A percentile compares a stretch with the other conserved stretches of the same genome.
Evolutionary conservation across 1,140 invertebrate genomes (phyloP).

Genomic region (Lasioglossum baleicum): DNA sequence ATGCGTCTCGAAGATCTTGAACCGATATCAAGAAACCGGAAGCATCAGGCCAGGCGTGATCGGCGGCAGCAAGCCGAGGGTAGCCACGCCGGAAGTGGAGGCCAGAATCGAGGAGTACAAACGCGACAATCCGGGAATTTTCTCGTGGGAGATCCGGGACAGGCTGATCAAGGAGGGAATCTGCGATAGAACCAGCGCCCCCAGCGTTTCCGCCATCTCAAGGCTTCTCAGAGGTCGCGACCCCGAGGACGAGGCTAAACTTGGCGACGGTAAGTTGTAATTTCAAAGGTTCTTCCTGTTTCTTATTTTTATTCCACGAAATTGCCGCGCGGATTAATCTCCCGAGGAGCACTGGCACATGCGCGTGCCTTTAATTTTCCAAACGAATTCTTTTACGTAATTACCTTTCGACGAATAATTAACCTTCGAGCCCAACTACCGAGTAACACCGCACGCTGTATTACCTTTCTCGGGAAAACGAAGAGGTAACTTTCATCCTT

Average conservation of each 20-base stretch:
- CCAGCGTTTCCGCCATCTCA: conserved; percentile 91
- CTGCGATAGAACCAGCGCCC: conserved; percentile 89
- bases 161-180: conserved; percentile 90
- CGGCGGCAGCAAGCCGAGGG: conserved; percentile 88
- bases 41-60: conserved; percentile 91
- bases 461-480: too few species aligned
- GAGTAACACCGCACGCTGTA: too few species aligned
- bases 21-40: conserved; percentile 91
- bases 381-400: too few species aligned
- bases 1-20: conserved; percentile 91
- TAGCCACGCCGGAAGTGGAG: conserved; percentile 90
- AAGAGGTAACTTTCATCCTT: too few species aligned
- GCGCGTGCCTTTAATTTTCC: too few species aligned
- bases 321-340: too few species aligned
- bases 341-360: too few species aligned
- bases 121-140: conserved; percentile 92
- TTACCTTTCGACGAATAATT: too few species aligned
- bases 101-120: conserved; percentile 92
- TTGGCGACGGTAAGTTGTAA: conserved; percentile 75
- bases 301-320: too few species aligned
- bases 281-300: too few species aligned
- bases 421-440: too few species aligned
- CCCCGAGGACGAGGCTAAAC: conserved; percentile 82
- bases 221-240: conserved; percentile 87
- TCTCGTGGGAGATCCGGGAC: conserved; percentile 95